These are phyloP conservation scores for Galeruca laticollis DNA, from an alignment of 2,888 invertebrate species.

Conservation along the genomic window DNA sequence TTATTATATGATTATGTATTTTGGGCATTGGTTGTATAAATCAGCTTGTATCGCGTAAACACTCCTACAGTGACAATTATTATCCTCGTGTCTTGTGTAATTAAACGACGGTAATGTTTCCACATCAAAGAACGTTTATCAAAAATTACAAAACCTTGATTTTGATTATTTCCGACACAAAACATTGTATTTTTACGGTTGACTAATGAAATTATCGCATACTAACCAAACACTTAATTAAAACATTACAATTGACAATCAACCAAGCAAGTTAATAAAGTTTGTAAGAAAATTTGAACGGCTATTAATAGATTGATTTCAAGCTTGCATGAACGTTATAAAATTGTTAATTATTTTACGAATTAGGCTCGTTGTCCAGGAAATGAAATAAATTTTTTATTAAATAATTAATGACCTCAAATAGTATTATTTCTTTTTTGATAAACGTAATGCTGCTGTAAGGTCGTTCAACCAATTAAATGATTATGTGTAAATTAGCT, in stretches of 20 bases:
- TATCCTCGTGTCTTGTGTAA: not conserved
- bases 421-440: not conserved
- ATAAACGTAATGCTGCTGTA: not conserved
- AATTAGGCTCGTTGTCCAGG: not conserved
- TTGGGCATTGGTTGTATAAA: no score
- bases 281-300: not conserved
- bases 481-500: no score
- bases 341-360: constrained; percentile 1
- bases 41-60: no score
- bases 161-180: constrained; percentile 25
- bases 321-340: not conserved
- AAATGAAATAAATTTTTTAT: not conserved
- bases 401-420: not conserved
- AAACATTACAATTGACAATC: constrained; percentile 27
- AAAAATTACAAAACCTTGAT: constrained; percentile 29
- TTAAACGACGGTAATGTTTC: not conserved
- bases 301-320: not conserved
- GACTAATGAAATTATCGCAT: constrained; percentile 32
- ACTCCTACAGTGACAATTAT: no score
- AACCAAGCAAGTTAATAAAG: constrained; percentile 1
- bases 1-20: no score
- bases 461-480: not conserved
- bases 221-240: constrained; percentile 30
- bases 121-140: constrained; percentile 9
- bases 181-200: constrained; percentile 27